Evolutionary conservation across 2,797 vertebrate species (phyloP), one percentile per base, ranked within the genome.

Genomic region (Micropoecilia bifurca): DNA sequence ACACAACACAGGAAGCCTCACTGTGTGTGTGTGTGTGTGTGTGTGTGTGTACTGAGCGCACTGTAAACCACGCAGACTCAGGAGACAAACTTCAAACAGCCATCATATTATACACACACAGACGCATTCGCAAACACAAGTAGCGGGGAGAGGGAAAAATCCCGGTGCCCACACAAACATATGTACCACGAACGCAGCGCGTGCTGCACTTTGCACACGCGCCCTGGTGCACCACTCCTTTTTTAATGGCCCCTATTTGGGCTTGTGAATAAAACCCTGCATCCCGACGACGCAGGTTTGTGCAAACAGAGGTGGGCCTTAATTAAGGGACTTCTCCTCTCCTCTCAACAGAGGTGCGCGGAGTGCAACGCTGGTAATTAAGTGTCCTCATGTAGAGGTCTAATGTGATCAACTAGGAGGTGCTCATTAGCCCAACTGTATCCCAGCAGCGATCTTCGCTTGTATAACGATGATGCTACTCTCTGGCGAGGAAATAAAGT

Each of bases 391-490:
- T 95, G 95, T 93, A 93, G 89, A 93, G 91, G 91, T 95, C 91
- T 95, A 94, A 95, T 95, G 94, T 94, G 94, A 95, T 96, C 93
- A 94, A 88, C 93, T 91, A 92, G 93, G 92, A 95, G 93, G 89
- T 74, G 91, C 95, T 96, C 94, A 94, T 96, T 96, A 95, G 90
- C 89, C 88, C 85, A 90, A 94, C 93, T 92, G 87, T 93, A 94
- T 93, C 93, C 93, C 91, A 92, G 91, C 85, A 83, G 91, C 93
- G 91, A 93, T 69, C 91, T 90, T 90, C 86, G 82, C 88, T 91
- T 90, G 87, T 93, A 82, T 92, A 90, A 94, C 91, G 88, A 94
- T 87, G 92, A 91, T 87, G 87, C 90, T 74, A 71, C 83, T 87
- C 90, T 91, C 88, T 91, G 81, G 85, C 41, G 74, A 80, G 81